Base-by-base conservation (phyloP, 2,888 invertebrate genomes). In the Heliconius ethilla region DNA sequence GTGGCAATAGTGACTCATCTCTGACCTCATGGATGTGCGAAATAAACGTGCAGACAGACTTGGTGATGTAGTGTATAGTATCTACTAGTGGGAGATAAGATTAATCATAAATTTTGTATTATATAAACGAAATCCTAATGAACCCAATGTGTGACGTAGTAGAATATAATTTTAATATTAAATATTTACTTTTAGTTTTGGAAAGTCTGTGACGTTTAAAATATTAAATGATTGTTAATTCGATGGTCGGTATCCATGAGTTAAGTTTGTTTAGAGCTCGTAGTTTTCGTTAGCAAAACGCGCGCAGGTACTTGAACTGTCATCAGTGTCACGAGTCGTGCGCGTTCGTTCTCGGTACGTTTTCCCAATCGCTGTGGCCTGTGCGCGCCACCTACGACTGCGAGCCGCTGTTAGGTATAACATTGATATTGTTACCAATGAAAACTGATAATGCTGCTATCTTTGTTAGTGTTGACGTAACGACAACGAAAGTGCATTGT, bases 1-100 rank as follows among this genome's bases (percentile, higher is more conserved):
- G 91, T 89, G 87, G 91, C 91, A 91, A 90, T 86, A 87, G 86
- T 94, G 92, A 94, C 85, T 93, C 93, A 94, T 84, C 84, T 86
- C 86, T 87, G 88, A 87, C 88, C 87, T 90, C 87, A 86, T 85
- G 83, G 86, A 88, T 87, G 85, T 88, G 87, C 87, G 84, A 89
- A 88, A 85, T 83, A 63, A 75, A 77, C 80, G 81, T 84, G 80
- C 73, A 79, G 75, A 75, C 75, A 77, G 76, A 75, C 76, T 77
- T 78, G 78, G 78, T 80, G 80, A 79, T 81, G 81, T 82, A 78
- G 81, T n/a, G n/a, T n/a, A 69, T 63, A 69, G 75, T 77, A 75
- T 73, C 10, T 59, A n/a, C 59, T 59, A 59, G n/a, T 55, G 22
- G 45, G 15, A 15, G 55, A 22, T 55, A 22, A 55, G 55, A 55